Evolutionary conservation across 2,113 vertebrate species (phyloP), one percentile per base, ranked within the genome.

Genomic region (Salminus brasiliensis): DNA sequence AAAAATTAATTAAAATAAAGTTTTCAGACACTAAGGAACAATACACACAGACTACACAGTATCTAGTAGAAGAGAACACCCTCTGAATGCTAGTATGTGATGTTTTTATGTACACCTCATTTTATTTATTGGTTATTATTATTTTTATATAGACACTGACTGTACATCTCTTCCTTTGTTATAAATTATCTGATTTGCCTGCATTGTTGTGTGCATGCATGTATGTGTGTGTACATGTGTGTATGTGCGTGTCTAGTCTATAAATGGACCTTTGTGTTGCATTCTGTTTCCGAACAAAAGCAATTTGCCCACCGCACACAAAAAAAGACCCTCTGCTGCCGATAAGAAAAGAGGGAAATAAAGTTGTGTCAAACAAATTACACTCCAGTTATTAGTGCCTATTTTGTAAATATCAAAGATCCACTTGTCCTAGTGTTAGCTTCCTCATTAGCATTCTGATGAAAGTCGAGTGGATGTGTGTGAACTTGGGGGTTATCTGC

Each of bases 351-450:
- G 74, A 47, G 60, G 52, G 52, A 93, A 93, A 94, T 93, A 93
- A 96, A 97, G 93, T 97, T 97, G 93, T 95, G 94, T 96, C 94
- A 95, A 63, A 59, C 25, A 79, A 75, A 72, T 72, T 96, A 95
- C 93, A 93, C 94, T 96, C 94, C 90, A 91, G 94, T 96, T 97
- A 97, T 98, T 98, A 97, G 95, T 92, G 94, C 93, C 95, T 95
- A 96, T 97, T 98, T 98, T 95, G 96, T 98, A 99, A 98, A 99
- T 98, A 98, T 98, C 95, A 97, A 95, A 97, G 95, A 94, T 92
- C 94, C 95, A 94, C 95, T 96, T 95, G 95, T 95, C 94, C 93
- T 92, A 93, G 93, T 90, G 95, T 93, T 93, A 87, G 89, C 92
- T 91, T 94, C 94, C 94, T 95, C 94, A 97, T 98, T 98, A 97